A percentile compares a stretch with the other conserved stretches of the same genome.
phyloP scores from a whole-genome alignment of 2,113 vertebrate species.

The Tragelaphus scriptus region DNA sequence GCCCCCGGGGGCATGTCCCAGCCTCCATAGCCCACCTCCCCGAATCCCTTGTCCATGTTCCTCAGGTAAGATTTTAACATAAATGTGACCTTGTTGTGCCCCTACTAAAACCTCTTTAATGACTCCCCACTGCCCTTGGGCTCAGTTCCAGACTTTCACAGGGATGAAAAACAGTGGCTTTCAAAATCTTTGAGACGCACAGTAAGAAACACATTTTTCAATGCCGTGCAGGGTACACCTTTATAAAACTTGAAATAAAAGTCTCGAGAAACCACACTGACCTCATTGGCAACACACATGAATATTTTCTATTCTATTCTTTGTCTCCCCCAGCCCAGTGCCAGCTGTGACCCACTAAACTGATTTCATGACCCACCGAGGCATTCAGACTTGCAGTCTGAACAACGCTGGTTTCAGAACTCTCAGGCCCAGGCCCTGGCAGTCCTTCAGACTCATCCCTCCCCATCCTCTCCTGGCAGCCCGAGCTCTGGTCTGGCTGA shows the following conservation, averaged over 20 bases:
- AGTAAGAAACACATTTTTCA: conserved; percentile 35
- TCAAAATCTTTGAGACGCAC: conserved; percentile 28
- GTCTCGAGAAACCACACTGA: neutral
- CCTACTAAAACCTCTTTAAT: conserved; percentile 60
- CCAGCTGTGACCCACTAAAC: neutral
- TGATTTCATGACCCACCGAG: neutral
- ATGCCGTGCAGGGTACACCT: neutral
- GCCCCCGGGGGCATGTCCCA: accelerated
- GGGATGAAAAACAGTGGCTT: conserved; percentile 42
- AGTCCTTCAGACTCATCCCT: neutral
- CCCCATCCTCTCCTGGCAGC: neutral
- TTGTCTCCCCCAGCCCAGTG: accelerated
- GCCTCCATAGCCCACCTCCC: neutral
- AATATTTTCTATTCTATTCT: neutral
- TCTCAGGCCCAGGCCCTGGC: neutral
- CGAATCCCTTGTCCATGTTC: neutral
- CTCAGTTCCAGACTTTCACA: conserved; percentile 50
- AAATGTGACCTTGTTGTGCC: conserved; percentile 47
- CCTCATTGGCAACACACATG: neutral
- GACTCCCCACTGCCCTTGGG: conserved; percentile 45
- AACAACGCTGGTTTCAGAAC: neutral
- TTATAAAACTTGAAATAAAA: conserved; percentile 42
- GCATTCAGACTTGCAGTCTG: neutral
- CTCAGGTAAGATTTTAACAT: conserved; percentile 30
- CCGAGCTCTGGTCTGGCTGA: neutral